Percentiles rank a stretch among this genome's conserved stretches.
Conservation (phyloP, 2,888 invertebrate genomes). For the Lepetodrilus schrolli region DNA sequence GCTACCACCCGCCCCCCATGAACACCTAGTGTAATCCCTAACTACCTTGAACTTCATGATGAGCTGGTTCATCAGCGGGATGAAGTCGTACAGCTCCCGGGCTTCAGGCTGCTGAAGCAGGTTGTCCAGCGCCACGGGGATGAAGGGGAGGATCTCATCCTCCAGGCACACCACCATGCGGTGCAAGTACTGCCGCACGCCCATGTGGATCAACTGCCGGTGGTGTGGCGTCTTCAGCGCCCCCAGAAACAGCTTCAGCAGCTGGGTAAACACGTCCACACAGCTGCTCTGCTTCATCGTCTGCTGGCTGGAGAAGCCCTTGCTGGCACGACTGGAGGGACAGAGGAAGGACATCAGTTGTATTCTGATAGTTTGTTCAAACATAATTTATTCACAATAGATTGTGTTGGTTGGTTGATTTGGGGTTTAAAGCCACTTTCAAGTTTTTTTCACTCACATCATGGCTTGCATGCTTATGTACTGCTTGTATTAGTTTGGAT, state of each 20-base stretch:
- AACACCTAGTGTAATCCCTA: too few species aligned
- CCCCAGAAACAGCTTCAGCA: constrained; percentile 77
- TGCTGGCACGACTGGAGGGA: constrained; percentile 77
- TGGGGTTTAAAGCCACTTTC: not conserved
- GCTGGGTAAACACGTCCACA: constrained; percentile 77
- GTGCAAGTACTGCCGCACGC: constrained; percentile 78
- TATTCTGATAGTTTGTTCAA: too few species aligned
- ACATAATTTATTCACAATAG: too few species aligned
- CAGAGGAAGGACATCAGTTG: too few species aligned
- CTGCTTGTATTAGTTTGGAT: too few species aligned
- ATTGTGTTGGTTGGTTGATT: too few species aligned
- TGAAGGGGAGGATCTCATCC: constrained; percentile 78
- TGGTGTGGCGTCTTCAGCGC: constrained; percentile 75
- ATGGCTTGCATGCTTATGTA: too few species aligned
- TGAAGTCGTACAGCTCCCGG: constrained; percentile 77
- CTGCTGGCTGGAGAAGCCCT: constrained; percentile 78
- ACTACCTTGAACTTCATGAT: constrained; percentile 79
- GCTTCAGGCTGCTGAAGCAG: constrained; percentile 76
- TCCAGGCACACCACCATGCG: constrained; percentile 80
- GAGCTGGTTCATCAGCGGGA: constrained; percentile 79
- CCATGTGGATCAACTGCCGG: constrained; percentile 72
- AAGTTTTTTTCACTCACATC: not conserved
- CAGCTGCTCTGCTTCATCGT: constrained; percentile 78
- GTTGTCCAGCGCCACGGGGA: constrained; percentile 77
- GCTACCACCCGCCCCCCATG: too few species aligned